Base-by-base conservation (phyloP, 1,140 invertebrate species). In the Thalassaphorura encarpata region DNA sequence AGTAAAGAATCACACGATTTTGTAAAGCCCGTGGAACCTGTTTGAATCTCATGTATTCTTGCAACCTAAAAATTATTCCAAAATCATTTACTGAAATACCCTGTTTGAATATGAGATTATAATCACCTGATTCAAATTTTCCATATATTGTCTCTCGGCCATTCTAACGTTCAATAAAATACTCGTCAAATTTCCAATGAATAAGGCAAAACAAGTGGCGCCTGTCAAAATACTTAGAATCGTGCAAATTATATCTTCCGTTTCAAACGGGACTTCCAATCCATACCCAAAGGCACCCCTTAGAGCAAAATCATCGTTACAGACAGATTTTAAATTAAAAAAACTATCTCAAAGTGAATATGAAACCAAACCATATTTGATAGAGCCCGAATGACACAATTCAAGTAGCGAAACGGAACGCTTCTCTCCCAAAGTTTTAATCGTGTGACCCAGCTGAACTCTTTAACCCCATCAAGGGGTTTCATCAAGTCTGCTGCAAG, bases 11-110 rank as follows among this genome's bases (percentile, higher is more conserved):
- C 3, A 58, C 56, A 18, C 50, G 48, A 18, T 29, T n/a, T 33
- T 58, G 56, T 19, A 58, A 29, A 11, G 47, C 39, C 23, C 43
- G 52, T 11, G 56, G 56, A 40, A 58, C 28, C 23, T 58, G 56
- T 36, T 58, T 58, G 33, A 58, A 58, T 24, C 28, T 33, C 56
- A 58, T 52, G 23, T 58, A 58, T 18, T 36, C 48, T 5, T 31
- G 28, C 11, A 39, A 33, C 48, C 26, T 11, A n/a, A 36, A 36
- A 11, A 11, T 11, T 36, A n/a, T 36, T 8, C n/a, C 13, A 51
- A 51, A 51, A 16, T 11, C 33, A 36, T 11, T 36, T 36, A 11
- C n/a, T 8, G 33, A n/a, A 36, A 8, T 8, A 36, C 8, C 8
- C 33, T 36, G n/a, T 36, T 36, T 36, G 8, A 11, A 11, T n/a